Conservation (phyloP, 2,888 invertebrate genomes). For the Oscheius sp. region DNA sequence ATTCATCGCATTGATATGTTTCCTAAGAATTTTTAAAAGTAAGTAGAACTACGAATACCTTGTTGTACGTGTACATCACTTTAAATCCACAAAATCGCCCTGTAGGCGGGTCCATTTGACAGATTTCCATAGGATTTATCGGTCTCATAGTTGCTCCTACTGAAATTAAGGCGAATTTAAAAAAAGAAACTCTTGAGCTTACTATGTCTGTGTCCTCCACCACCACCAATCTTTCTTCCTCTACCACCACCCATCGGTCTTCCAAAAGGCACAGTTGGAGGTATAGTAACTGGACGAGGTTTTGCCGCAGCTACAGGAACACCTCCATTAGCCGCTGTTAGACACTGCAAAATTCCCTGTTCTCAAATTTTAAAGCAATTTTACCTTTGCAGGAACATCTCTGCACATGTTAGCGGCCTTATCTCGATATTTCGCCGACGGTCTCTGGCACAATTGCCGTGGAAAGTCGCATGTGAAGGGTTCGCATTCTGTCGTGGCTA, state of each 20-base stretch:
- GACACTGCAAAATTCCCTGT: constrained; percentile 55
- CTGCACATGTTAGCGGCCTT: constrained; percentile 64
- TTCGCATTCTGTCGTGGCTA: constrained; percentile 64
- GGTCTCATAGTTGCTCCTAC: constrained; percentile 9
- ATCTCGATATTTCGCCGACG: constrained; percentile 61
- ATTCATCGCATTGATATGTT: constrained; percentile 69
- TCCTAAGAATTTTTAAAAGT: constrained; percentile 47
- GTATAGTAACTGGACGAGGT: background rate
- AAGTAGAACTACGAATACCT: constrained; percentile 36
- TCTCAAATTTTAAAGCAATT: background rate
- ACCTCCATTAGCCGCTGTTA: constrained; percentile 71
- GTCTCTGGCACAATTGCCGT: constrained; percentile 65
- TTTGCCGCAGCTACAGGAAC: constrained; percentile 51
- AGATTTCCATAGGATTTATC: constrained; percentile 44
- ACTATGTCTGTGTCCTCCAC: constrained; percentile 1
- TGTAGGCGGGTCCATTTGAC: constrained; percentile 66
- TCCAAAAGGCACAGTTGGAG: background rate
- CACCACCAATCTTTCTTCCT: background rate
- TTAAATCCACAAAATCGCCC: constrained; percentile 72
- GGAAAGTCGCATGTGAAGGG: constrained; percentile 70
- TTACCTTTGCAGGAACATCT: constrained; percentile 58
- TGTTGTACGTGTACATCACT: constrained; percentile 61
- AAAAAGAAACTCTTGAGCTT: background rate
- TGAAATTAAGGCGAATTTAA: background rate
- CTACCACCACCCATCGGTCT: background rate